Evolutionary conservation across 2,888 invertebrate species (phyloP).

Genomic region (Coecobrya sp.): DNA sequence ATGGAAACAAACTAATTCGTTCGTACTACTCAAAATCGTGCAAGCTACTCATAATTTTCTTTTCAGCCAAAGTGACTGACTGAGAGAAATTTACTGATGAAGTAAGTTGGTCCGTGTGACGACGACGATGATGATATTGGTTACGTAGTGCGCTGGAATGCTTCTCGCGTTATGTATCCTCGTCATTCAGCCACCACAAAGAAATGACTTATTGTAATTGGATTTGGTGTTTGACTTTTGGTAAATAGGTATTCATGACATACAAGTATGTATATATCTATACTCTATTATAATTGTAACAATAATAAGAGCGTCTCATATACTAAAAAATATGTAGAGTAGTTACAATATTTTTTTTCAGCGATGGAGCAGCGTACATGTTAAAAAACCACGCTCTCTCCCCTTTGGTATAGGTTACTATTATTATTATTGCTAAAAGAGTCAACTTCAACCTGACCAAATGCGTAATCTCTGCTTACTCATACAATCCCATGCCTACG

Average conservation of each 20-base stretch:
- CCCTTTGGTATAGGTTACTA: slow-evolving; percentile 18
- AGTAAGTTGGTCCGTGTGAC: slow-evolving; percentile 43
- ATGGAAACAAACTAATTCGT: slow-evolving; percentile 32
- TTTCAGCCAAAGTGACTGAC: slow-evolving; percentile 32
- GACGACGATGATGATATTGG: slow-evolving; percentile 13
- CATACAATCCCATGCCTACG: slow-evolving; percentile 62
- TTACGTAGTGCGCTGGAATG: slow-evolving; percentile 60
- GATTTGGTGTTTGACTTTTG: slow-evolving; percentile 61
- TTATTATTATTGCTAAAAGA: slow-evolving; percentile 20
- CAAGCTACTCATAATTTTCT: slow-evolving; percentile 28
- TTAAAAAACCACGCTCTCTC: not conserved
- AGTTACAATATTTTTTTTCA: not conserved
- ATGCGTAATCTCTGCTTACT: slow-evolving; percentile 64
- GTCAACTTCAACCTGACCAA: not conserved
- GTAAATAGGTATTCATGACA: slow-evolving; percentile 11
- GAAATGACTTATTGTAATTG: slow-evolving; percentile 68
- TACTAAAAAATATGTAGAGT: not conserved
- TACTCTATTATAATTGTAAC: not conserved
- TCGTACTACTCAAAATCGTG: slow-evolving; percentile 11
- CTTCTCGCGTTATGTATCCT: slow-evolving; percentile 5
- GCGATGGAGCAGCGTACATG: not conserved
- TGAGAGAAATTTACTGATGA: slow-evolving; percentile 39
- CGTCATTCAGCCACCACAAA: slow-evolving; percentile 64
- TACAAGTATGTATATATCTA: not conserved
- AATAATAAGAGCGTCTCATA: not conserved